Conservation (phyloP, 2,113 vertebrate genomes). For the Murina feae region DNA sequence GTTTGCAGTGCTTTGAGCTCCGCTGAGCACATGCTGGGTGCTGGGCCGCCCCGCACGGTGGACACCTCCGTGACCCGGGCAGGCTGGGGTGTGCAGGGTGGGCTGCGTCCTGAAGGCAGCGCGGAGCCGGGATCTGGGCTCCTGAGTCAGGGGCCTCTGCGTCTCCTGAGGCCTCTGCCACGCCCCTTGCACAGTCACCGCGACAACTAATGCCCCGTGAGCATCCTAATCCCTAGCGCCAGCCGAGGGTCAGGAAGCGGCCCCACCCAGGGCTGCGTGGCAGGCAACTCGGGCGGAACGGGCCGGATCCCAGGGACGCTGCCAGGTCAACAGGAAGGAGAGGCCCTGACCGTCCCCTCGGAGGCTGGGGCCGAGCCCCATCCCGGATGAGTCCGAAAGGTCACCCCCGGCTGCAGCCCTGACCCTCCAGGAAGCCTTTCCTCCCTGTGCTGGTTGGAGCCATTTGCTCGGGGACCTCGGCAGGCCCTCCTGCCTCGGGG, state of each 20-base stretch:
- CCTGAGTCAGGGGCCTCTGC: not conserved
- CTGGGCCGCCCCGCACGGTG: not conserved
- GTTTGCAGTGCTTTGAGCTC: not conserved
- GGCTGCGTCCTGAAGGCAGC: fast-evolving
- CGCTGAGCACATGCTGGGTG: not conserved
- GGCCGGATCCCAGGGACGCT: not conserved
- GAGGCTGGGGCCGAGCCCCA: not conserved
- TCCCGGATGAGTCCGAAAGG: not conserved
- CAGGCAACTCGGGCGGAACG: not conserved
- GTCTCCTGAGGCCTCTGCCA: not conserved
- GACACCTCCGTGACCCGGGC: not conserved
- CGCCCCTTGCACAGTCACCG: not conserved
- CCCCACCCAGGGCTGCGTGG: not conserved
- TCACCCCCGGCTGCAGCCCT: not conserved
- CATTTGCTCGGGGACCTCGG: not conserved
- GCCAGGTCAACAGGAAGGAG: not conserved
- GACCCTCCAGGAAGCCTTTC: not conserved
- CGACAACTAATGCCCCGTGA: fast-evolving
- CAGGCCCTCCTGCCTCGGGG: fast-evolving
- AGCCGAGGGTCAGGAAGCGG: not conserved
- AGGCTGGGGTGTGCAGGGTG: not conserved
- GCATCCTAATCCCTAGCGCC: not conserved
- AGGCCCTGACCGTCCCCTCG: fast-evolving
- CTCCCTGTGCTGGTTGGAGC: too few relatives aligned
- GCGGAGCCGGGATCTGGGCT: not conserved